These are phyloP conservation scores for Paramormyrops kingsleyae DNA, from an alignment of 2,113 vertebrate species.

Conservation along the genomic window DNA sequence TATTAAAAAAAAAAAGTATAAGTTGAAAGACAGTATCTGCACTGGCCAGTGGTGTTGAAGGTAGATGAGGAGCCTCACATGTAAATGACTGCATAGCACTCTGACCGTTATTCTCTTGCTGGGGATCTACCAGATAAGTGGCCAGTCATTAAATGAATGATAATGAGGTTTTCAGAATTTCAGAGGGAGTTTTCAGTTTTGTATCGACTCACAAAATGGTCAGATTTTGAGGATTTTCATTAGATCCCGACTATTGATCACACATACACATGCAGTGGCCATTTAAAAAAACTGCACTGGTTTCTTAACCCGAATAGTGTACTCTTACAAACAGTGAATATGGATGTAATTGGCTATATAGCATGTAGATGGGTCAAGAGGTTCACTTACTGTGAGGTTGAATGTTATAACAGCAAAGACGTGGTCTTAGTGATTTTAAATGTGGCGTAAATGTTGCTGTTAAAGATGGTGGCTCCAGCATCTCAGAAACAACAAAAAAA, in stretches of 20 bases:
- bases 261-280: neutral
- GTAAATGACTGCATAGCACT: conserved; percentile 34
- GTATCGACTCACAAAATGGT: neutral
- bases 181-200: neutral
- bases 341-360: neutral
- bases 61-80: conserved; percentile 50
- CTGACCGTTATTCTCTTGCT: too few species aligned
- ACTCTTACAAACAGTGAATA: neutral
- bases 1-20: conserved; percentile 65
- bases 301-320: neutral
- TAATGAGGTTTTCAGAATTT: neutral
- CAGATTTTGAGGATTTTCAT: neutral
- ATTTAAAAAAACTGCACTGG: neutral
- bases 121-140: neutral
- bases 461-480: neutral
- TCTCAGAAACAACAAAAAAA: neutral
- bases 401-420: neutral
- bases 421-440: neutral
- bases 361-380: neutral
- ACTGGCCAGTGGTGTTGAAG: conserved; percentile 48
- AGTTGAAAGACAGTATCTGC: conserved; percentile 44
- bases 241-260: neutral
- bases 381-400: neutral
- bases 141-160: neutral
- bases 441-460: neutral